These are phyloP conservation scores for Ephialtes manifestator DNA, from an alignment of 2,888 invertebrate species.

Conservation along the genomic window DNA sequence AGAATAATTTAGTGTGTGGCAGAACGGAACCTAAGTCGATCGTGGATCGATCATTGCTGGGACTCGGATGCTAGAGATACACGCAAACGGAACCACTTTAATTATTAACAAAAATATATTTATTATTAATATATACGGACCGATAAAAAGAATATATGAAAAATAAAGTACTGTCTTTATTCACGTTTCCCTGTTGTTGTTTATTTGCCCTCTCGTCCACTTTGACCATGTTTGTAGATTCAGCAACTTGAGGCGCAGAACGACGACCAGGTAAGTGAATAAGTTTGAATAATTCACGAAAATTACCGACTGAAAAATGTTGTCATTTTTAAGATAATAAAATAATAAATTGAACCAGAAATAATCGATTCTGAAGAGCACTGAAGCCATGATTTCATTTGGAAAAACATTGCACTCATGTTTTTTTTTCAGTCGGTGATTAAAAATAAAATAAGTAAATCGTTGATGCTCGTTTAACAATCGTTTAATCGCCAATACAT, in stretches of 20 bases:
- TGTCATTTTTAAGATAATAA: neutral
- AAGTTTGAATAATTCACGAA: neutral
- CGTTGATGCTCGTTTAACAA: constrained; percentile 25
- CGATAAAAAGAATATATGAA: constrained; percentile 77
- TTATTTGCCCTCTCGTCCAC: constrained; percentile 44
- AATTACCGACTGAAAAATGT: neutral
- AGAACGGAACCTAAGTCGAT: constrained; percentile 66
- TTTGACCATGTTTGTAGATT: constrained; percentile 7
- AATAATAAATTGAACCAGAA: neutral
- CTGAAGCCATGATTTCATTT: neutral
- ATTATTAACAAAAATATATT: constrained; percentile 77
- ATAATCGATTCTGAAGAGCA: neutral
- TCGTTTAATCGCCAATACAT: constrained; percentile 65
- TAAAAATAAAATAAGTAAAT: constrained; percentile 3
- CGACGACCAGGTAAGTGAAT: constrained; percentile 36
- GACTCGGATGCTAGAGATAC: constrained; percentile 65
- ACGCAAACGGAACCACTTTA: constrained; percentile 71
- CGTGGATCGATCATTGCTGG: constrained; percentile 75
- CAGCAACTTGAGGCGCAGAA: neutral
- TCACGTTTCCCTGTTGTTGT: constrained; percentile 72
- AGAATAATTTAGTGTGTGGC: constrained; percentile 55
- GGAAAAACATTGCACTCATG: neutral
- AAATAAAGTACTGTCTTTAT: constrained; percentile 81
- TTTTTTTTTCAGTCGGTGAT: constrained; percentile 9
- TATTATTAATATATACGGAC: constrained; percentile 79